phyloP scores from a whole-genome alignment of 2,113 vertebrate species.

The Romanogobio albipinnatus region DNA sequence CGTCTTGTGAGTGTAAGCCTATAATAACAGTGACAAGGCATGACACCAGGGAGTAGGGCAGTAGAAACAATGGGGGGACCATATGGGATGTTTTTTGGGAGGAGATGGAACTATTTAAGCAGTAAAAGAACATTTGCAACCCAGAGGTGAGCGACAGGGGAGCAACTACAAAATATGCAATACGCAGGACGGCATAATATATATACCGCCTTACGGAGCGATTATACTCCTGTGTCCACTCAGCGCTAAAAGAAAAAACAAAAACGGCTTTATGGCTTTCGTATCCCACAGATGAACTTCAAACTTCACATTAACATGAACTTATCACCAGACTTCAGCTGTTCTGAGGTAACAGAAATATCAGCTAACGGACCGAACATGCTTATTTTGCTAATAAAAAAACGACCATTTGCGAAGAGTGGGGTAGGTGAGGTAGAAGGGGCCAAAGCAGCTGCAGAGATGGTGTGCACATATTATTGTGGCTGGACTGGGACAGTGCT shows the following conservation, averaged over 20 bases:
- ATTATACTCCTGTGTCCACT: constrained; percentile 55
- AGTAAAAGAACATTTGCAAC: constrained; percentile 54
- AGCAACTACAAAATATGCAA: constrained; percentile 34
- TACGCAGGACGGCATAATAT: constrained; percentile 30
- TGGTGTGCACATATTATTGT: constrained; percentile 34
- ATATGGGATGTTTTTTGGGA: constrained; percentile 57
- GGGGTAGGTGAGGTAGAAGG: constrained; percentile 6
- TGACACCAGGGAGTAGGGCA: constrained; percentile 22
- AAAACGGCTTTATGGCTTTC: constrained; percentile 43
- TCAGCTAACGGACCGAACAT: constrained; percentile 3
- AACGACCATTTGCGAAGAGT: background rate
- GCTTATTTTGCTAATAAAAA: constrained; percentile 33
- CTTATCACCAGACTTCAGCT: constrained; percentile 25
- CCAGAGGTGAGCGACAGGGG: constrained; percentile 33
- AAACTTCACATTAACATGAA: constrained; percentile 49
- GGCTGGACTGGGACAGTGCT: constrained; percentile 21
- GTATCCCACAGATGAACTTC: constrained; percentile 42
- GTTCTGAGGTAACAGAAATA: background rate
- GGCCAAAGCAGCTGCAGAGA: constrained; percentile 49
- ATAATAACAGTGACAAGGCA: constrained; percentile 55
- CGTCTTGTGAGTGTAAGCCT: constrained; percentile 48
- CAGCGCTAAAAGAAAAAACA: constrained; percentile 23
- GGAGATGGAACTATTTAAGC: constrained; percentile 49
- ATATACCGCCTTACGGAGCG: constrained; percentile 32
- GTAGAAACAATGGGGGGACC: constrained; percentile 48